Evolutionary conservation across 2,797 vertebrate species (phyloP).

Genomic region (Paramormyrops hopkinsi): DNA sequence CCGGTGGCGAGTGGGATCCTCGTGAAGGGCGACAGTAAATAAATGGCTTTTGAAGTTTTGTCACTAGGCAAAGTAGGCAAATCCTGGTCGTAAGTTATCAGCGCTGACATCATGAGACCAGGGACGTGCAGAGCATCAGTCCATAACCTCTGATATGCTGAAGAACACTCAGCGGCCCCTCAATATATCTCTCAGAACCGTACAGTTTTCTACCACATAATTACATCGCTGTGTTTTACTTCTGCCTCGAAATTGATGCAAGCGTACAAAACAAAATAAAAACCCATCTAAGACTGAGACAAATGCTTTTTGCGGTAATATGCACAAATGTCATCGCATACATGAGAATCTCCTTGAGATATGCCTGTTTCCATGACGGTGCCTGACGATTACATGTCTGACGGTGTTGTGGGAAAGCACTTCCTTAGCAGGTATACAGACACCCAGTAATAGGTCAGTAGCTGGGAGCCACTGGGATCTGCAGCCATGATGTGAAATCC

Average conservation of each 20-base stretch:
- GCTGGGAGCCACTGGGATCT: neutral
- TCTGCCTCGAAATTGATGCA: neutral
- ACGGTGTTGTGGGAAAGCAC: neutral
- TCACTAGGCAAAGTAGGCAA: slow-evolving; percentile 1
- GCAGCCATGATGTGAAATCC: neutral
- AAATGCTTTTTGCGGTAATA: neutral
- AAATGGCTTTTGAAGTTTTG: neutral
- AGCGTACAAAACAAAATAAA: neutral
- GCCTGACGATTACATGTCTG: neutral
- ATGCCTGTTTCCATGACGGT: neutral
- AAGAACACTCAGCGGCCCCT: slow-evolving; percentile 13
- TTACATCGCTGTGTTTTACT: neutral
- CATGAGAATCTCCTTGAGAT: neutral
- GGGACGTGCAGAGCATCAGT: slow-evolving; percentile 7
- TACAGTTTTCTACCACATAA: neutral
- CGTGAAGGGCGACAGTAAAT: neutral
- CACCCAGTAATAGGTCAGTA: neutral
- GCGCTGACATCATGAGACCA: slow-evolving; percentile 20
- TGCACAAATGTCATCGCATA: neutral
- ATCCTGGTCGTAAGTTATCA: slow-evolving; percentile 18
- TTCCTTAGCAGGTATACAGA: neutral
- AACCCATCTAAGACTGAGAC: neutral
- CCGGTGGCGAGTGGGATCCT: neutral
- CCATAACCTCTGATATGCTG: slow-evolving; percentile 4
- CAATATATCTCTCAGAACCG: neutral